These are phyloP conservation scores for Apodemia zela DNA, from an alignment of 2,888 invertebrate genomes.

Conservation along the genomic window DNA sequence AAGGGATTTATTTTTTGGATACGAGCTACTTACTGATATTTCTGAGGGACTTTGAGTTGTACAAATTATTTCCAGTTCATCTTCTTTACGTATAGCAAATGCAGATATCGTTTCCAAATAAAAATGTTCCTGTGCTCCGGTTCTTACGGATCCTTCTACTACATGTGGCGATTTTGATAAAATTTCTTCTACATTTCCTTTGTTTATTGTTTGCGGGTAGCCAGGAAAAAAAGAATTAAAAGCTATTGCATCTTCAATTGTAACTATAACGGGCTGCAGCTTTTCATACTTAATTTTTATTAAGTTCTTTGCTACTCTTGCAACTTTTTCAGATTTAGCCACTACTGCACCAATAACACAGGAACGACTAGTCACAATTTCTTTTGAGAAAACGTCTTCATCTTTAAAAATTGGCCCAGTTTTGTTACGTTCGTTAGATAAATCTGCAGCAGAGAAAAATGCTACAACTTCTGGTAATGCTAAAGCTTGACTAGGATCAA, in stretches of 20 bases:
- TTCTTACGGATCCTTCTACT: conserved; percentile 84
- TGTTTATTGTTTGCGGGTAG: conserved; percentile 74
- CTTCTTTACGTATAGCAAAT: conserved; percentile 85
- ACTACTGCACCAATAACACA: conserved; percentile 90
- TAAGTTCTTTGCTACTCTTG: conserved; percentile 88
- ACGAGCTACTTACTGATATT: conserved; percentile 74
- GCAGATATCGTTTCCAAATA: conserved; percentile 90
- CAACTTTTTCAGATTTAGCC: conserved; percentile 87
- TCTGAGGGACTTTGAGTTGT: conserved; percentile 91
- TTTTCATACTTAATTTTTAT: conserved; percentile 90
- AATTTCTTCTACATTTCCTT: conserved; percentile 84
- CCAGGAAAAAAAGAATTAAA: conserved; percentile 83
- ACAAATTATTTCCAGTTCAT: conserved; percentile 91
- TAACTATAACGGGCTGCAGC: conserved; percentile 87
- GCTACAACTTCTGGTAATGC: conserved; percentile 87
- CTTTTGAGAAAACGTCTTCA: conserved; percentile 89
- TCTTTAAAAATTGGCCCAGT: conserved; percentile 88
- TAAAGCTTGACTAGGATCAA: conserved; percentile 89
- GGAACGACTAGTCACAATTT: conserved; percentile 87
- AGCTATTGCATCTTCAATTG: conserved; percentile 92
- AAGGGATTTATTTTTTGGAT: too few species aligned
- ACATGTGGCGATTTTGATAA: conserved; percentile 84
- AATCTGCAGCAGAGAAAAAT: conserved; percentile 88
- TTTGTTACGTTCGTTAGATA: conserved; percentile 82
- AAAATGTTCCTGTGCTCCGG: conserved; percentile 94